These are phyloP conservation scores for Phaethon lepturus DNA, from an alignment of 2,113 vertebrate genomes.

Conservation along the genomic window DNA sequence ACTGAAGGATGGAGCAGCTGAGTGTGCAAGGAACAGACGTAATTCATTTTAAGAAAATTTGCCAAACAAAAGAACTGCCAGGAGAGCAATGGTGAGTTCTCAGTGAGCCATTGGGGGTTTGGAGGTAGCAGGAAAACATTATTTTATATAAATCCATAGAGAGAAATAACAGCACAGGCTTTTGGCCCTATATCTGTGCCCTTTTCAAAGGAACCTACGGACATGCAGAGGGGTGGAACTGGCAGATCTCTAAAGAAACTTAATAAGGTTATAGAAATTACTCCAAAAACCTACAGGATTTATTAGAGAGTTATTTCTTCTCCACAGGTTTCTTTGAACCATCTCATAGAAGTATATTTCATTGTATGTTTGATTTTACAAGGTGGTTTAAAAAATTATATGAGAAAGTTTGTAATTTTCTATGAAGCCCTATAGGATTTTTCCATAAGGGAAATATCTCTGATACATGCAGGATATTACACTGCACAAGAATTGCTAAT, in stretches of 20 bases:
- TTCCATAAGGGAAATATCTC: constrained; percentile 58
- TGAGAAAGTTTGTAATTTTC: constrained; percentile 50
- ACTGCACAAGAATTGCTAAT: constrained; percentile 65
- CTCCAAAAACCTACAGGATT: neutral
- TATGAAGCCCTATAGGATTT: constrained; percentile 38
- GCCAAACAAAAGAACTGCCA: neutral
- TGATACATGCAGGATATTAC: constrained; percentile 58
- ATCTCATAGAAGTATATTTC: neutral
- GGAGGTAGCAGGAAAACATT: neutral
- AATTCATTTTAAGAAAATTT: neutral
- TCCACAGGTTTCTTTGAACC: constrained; percentile 10
- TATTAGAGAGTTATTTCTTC: constrained; percentile 6
- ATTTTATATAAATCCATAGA: neutral
- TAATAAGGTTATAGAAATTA: constrained; percentile 18
- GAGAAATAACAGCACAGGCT: neutral
- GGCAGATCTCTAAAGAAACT: neutral
- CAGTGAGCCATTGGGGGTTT: neutral
- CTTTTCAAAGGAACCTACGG: neutral
- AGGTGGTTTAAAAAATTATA: constrained; percentile 45
- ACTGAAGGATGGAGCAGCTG: neutral
- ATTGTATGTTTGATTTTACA: constrained; percentile 24
- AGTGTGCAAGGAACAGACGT: neutral
- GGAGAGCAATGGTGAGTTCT: neutral
- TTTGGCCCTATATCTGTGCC: neutral
- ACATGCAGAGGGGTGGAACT: neutral